Conservation (phyloP, 2,113 vertebrate genomes). For the Platysteira castanea region DNA sequence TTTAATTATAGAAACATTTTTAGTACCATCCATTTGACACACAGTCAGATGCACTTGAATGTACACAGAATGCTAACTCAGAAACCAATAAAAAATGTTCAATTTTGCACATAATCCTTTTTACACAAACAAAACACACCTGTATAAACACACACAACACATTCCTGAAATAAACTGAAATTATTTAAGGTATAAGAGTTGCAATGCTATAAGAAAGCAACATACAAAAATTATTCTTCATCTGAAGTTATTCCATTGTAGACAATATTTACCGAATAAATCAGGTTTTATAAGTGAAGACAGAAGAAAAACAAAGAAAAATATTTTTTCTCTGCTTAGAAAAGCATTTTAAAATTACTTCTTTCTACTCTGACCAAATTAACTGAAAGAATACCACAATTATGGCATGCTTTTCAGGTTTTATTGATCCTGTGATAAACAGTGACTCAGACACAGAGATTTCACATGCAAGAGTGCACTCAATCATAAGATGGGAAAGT, state of each 20-base stretch:
- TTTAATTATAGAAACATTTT: background rate
- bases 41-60: background rate
- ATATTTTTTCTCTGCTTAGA: background rate
- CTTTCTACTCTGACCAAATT: background rate
- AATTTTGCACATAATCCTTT: background rate
- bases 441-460: background rate
- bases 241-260: background rate
- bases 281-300: background rate
- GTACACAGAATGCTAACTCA: background rate
- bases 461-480: background rate
- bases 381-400: background rate
- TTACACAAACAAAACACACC: background rate
- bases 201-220: background rate
- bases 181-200: background rate
- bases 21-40: background rate
- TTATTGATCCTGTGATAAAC: background rate
- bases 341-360: background rate
- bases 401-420: slow-evolving; percentile 19
- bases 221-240: background rate
- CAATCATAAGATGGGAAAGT: background rate
- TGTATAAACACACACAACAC: background rate
- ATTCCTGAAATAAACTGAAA: background rate
- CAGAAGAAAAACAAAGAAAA: background rate
- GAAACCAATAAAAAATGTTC: background rate
- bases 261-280: background rate